These are phyloP conservation scores for Saccostrea cuccullata DNA, from an alignment of 1,140 invertebrate species.

Conservation along the genomic window DNA sequence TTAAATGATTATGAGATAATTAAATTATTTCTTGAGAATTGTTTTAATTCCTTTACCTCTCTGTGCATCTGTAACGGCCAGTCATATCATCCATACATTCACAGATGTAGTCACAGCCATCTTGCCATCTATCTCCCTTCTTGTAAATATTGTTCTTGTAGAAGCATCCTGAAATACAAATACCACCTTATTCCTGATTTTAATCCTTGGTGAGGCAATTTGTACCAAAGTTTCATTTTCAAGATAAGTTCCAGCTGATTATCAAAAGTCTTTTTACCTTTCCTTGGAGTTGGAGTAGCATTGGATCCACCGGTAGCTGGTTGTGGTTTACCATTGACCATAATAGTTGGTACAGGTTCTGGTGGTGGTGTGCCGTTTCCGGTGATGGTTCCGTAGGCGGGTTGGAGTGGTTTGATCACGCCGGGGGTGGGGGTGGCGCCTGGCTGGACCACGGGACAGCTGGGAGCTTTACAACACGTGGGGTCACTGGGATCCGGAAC, in stretches of 20 bases:
- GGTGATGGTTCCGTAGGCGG: conserved; percentile 47
- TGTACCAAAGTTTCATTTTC: too few species aligned
- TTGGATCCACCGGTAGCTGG: conserved; percentile 37
- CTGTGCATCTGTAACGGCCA: conserved; percentile 45
- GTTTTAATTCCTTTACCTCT: conserved; percentile 37
- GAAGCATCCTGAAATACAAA: conserved; percentile 7
- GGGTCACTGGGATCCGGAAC: conserved; percentile 57
- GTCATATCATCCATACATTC: conserved; percentile 45
- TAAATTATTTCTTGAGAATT: too few species aligned
- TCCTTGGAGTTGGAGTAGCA: conserved; percentile 39
- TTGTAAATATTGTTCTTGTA: conserved; percentile 51
- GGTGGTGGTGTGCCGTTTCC: conserved; percentile 49
- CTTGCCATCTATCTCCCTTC: conserved; percentile 49
- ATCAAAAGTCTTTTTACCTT: conserved; percentile 9
- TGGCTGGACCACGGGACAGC: conserved; percentile 51
- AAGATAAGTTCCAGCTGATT: too few species aligned
- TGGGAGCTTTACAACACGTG: conserved; percentile 61
- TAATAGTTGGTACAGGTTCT: conserved; percentile 55
- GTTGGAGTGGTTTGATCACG: conserved; percentile 40
- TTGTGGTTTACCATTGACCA: conserved; percentile 26
- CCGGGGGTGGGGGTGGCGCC: conserved; percentile 51
- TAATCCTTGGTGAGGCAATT: too few species aligned
- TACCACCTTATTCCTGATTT: too few species aligned
- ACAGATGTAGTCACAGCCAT: conserved; percentile 53
- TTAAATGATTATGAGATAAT: too few species aligned